A percentile compares a stretch with the other conserved stretches of the same genome.
Conservation (phyloP, 1,140 invertebrate genomes). For the Alviniconcha marisindica region DNA sequence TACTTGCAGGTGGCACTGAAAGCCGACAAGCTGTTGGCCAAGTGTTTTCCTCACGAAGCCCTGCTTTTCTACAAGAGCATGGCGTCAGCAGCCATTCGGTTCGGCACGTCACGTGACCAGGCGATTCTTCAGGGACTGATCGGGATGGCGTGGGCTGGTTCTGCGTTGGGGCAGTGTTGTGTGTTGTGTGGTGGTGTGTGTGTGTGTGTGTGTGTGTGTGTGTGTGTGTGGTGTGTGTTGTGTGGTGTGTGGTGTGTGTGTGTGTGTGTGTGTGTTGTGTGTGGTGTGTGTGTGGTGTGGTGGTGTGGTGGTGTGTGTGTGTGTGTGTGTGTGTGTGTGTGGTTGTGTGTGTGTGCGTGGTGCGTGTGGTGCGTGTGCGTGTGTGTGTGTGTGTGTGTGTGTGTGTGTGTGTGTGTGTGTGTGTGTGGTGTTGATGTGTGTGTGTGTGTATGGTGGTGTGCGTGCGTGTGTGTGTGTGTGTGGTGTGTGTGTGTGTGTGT, state of each 20-base stretch:
- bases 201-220: too few relatives aligned
- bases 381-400: slow-evolving; percentile 1
- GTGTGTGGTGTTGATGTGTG: neutral
- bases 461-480: slow-evolving; percentile 13
- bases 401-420: neutral
- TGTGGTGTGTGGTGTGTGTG: neutral
- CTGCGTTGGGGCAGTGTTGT: slow-evolving; percentile 4
- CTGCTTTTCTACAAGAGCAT: slow-evolving; percentile 39
- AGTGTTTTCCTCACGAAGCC: slow-evolving; percentile 41
- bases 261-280: neutral
- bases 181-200: too few relatives aligned
- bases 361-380: neutral
- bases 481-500: neutral
- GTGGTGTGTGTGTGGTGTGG: neutral
- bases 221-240: neutral
- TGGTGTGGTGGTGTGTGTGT: neutral
- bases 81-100: slow-evolving; percentile 13
- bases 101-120: slow-evolving; percentile 21
- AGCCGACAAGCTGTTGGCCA: slow-evolving; percentile 36
- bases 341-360: neutral
- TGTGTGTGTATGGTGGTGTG: neutral
- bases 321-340: neutral
- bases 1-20: slow-evolving; percentile 39
- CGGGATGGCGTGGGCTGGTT: slow-evolving; percentile 36
- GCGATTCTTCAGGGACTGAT: slow-evolving; percentile 22